Evolutionary conservation across 2,113 vertebrate species (phyloP).

Genomic region (Cyphomyrus discorhynchus): DNA sequence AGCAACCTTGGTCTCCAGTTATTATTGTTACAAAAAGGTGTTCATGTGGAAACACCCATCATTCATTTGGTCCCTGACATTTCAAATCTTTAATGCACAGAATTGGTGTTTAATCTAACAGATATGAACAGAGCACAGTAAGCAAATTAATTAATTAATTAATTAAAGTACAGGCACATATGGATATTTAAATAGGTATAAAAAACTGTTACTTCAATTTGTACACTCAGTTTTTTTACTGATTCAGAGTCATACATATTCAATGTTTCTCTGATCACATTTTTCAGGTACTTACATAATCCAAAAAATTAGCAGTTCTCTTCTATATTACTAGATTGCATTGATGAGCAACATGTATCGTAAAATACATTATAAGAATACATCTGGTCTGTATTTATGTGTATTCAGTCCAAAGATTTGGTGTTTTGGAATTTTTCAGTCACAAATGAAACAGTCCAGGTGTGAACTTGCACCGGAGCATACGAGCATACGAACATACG

Average conservation of each 20-base stretch:
- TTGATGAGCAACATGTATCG: neutral
- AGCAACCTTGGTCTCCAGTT: neutral
- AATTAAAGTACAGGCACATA: neutral
- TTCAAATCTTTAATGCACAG: neutral
- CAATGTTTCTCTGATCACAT: neutral
- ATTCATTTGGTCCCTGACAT: neutral
- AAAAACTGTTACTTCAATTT: neutral
- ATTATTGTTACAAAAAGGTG: neutral
- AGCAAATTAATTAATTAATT: neutral
- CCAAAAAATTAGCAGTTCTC: neutral
- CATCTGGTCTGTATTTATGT: neutral
- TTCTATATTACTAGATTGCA: neutral
- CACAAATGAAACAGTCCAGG: neutral
- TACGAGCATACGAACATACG: too few relatives aligned
- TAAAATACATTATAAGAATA: neutral
- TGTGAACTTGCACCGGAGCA: neutral
- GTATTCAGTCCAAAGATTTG: neutral
- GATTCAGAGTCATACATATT: neutral
- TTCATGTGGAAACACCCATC: neutral
- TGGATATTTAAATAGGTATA: neutral
- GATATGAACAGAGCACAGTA: neutral
- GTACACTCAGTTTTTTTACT: neutral
- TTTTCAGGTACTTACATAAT: neutral
- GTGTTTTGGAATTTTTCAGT: neutral
- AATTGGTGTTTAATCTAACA: neutral